phyloP scores from a whole-genome alignment of 1,140 invertebrate species.

The Brachionus rotundiformis region DNA sequence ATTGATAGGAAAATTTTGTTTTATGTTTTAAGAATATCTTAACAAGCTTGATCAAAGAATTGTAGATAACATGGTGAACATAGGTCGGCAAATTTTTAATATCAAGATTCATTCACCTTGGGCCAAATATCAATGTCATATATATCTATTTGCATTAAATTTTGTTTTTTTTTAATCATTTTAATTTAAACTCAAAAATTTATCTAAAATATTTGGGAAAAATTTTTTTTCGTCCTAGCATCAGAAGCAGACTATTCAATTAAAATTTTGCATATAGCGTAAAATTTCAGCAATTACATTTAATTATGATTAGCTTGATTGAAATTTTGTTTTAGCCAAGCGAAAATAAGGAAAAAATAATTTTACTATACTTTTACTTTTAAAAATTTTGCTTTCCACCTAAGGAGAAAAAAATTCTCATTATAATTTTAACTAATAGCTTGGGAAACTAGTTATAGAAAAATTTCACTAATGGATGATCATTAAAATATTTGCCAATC shows the following conservation, averaged over 20 bases:
- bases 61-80: not conserved
- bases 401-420: not conserved
- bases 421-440: constrained; percentile 24
- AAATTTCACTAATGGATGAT: constrained; percentile 37
- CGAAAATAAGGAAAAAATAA: constrained; percentile 4
- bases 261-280: not conserved
- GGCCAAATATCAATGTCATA: not conserved
- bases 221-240: not conserved
- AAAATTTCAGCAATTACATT: not conserved
- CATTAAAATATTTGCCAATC: not conserved
- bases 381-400: not conserved
- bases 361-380: not conserved
- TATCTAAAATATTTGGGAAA: not conserved
- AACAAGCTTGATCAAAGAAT: not conserved
- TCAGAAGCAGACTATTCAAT: not conserved
- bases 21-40: not conserved
- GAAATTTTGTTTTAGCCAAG: not conserved
- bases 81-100: not conserved
- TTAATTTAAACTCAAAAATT: not conserved
- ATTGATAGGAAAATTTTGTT: not conserved
- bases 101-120: not conserved
- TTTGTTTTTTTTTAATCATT: not conserved
- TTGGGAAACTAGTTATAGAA: not conserved
- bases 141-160: constrained; percentile 15
- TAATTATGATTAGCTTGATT: not conserved